Percentiles rank a stretch among this genome's conserved stretches.
Conservation (phyloP, 1,140 invertebrate genomes). For the Heterodera carotae region DNA sequence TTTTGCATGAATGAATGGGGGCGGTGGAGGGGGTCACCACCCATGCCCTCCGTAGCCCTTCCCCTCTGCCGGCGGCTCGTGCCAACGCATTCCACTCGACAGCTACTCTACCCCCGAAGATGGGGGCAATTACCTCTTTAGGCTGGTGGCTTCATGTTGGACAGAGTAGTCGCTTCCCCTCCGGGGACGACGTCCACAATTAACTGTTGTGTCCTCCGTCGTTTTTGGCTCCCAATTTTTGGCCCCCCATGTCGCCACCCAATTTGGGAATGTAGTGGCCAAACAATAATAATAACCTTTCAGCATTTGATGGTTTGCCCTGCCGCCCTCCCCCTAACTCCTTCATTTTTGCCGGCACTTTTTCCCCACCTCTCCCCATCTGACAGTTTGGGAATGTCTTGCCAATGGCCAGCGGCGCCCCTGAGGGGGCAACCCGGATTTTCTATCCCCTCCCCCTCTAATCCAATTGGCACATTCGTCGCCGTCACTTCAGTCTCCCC, state of each 20-base stretch:
- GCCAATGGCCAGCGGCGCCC: no score
- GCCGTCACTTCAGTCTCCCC: background rate
- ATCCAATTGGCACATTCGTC: conserved; percentile 9
- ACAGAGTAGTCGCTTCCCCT: background rate
- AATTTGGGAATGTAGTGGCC: background rate
- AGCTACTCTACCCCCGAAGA: background rate
- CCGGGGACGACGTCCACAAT: background rate
- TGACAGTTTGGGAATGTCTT: no score
- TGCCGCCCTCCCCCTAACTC: no score
- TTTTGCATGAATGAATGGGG: no score
- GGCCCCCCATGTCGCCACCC: background rate
- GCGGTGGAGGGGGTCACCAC: no score
- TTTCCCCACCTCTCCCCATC: background rate
- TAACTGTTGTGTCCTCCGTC: background rate
- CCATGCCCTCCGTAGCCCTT: background rate
- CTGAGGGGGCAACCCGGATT: no score
- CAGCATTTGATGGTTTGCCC: no score
- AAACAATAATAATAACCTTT: background rate
- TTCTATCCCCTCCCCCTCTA: background rate
- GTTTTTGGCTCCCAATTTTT: no score
- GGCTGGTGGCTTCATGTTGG: background rate
- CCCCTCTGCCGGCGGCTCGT: no score
- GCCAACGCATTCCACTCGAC: no score
- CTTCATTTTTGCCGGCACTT: no score
- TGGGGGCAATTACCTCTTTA: conserved; percentile 11